Evolutionary conservation across 2,113 vertebrate genomes (phyloP), one percentile per base, ranked within the genome.

Genomic region (Thermophis baileyi): DNA sequence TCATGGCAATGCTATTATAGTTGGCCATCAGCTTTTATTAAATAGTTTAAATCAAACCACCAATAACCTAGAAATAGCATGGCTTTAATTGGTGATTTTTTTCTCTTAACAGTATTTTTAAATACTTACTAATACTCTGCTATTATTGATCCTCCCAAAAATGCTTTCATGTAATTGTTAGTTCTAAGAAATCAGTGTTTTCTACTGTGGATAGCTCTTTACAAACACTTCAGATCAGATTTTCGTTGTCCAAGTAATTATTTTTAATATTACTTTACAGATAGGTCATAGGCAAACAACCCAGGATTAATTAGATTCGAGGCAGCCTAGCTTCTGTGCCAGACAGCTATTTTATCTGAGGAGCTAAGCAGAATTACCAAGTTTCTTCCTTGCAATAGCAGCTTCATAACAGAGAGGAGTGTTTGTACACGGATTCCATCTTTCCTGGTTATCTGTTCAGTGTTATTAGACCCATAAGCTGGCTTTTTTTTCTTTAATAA

Each of bases 401-500:
- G 91, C 93, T 91, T n/a, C 92, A 94, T 90, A 95, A 49, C 94
- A 95, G 89, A 47, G 6, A 47, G 47, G 47, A 92, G 89, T 92
- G 35, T 91, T 89, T 89, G 88, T 86, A 94, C 87, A 55, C 30
- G 95, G 97, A 97, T 95, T 35, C 35, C 95, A 96, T 81, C 96
- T 96, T 92, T 89, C 92, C 85, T 57, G 93, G 95, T 97, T 97
- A 97, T 97, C 97, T 96, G 63, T 4, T 90, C 93, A 51, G 44
- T 93, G 88, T 98, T 97, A 98, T 97, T 97, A 97, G 96, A 93
- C 95, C 63, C 81, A 91, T 90, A 95, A 95, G 94, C 0, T 3
- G 89, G 91, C 88, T 10, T 30, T 63, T 51, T 96, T 91, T 74
- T 57, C 50, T 97, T 97, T 97, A 95, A 98, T 97, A 96, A 96